These are phyloP conservation scores for Pipistrellus pygmaeus DNA, from an alignment of 2,797 vertebrate species.

Conservation along the genomic window DNA sequence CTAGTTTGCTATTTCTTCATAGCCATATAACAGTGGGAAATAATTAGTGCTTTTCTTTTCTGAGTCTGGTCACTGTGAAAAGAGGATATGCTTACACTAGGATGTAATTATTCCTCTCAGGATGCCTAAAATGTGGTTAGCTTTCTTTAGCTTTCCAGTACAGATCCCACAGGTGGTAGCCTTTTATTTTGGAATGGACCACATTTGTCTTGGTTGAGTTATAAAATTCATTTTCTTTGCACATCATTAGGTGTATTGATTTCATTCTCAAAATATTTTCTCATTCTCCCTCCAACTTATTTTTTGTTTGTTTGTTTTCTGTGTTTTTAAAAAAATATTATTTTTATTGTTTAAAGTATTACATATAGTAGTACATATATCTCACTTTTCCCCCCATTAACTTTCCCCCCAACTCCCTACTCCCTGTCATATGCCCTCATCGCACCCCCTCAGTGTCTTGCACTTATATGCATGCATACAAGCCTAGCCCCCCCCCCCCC, in stretches of 20 bases:
- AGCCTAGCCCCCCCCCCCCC: too few relatives aligned
- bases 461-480: too few relatives aligned
- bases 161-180: neutral
- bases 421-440: too few relatives aligned
- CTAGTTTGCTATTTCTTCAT: neutral
- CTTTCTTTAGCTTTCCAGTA: slow-evolving; percentile 32
- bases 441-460: too few relatives aligned
- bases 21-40: slow-evolving; percentile 2
- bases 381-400: too few relatives aligned
- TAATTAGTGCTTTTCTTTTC: slow-evolving; percentile 48
- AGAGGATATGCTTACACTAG: slow-evolving; percentile 37
- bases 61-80: neutral
- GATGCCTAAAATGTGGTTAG: slow-evolving; percentile 45
- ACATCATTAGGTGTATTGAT: slow-evolving; percentile 39
- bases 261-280: neutral
- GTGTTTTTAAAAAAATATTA: too few relatives aligned
- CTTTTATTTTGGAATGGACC: slow-evolving; percentile 71
- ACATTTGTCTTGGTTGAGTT: neutral
- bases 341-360: too few relatives aligned
- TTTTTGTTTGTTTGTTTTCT: too few relatives aligned
- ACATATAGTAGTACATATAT: too few relatives aligned
- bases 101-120: slow-evolving; percentile 53
- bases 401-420: too few relatives aligned
- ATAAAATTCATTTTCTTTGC: slow-evolving; percentile 38
- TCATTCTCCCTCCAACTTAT: neutral